Conservation (phyloP, 2,888 invertebrate species). For the Formica aserva region DNA sequence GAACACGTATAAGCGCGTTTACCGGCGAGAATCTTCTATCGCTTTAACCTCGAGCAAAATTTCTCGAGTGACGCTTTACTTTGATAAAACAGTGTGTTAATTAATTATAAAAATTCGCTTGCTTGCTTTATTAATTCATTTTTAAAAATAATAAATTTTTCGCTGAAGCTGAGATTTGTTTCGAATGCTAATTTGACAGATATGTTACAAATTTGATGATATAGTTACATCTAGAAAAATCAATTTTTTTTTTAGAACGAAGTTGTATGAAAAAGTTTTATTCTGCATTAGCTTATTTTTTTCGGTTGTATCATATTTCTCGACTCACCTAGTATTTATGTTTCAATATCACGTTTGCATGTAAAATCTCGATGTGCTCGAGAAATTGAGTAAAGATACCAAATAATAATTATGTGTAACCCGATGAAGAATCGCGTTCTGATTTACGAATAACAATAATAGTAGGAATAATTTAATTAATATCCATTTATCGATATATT, state of each 20-base stretch:
- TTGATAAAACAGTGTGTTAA: background rate
- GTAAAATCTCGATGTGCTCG: background rate
- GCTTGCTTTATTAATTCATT: background rate
- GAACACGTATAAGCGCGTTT: background rate
- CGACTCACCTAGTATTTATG: background rate
- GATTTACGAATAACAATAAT: constrained; percentile 9
- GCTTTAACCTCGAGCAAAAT: background rate
- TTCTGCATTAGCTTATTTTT: background rate
- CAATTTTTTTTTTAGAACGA: background rate
- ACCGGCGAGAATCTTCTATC: background rate
- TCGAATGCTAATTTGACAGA: background rate
- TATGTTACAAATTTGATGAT: background rate
- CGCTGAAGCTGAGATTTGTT: background rate
- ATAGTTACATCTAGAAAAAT: background rate
- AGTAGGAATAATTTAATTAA: background rate
- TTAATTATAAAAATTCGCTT: background rate
- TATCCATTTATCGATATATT: background rate
- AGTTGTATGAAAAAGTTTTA: background rate
- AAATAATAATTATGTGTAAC: background rate
- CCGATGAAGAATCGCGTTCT: background rate
- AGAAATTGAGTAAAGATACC: constrained; percentile 1
- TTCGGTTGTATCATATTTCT: background rate
- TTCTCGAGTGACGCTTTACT: background rate
- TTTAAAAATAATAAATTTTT: background rate
- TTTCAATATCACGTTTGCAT: background rate